Evolutionary conservation across 1,140 invertebrate species (phyloP).

Genomic region (Diorhabda carinulata): DNA sequence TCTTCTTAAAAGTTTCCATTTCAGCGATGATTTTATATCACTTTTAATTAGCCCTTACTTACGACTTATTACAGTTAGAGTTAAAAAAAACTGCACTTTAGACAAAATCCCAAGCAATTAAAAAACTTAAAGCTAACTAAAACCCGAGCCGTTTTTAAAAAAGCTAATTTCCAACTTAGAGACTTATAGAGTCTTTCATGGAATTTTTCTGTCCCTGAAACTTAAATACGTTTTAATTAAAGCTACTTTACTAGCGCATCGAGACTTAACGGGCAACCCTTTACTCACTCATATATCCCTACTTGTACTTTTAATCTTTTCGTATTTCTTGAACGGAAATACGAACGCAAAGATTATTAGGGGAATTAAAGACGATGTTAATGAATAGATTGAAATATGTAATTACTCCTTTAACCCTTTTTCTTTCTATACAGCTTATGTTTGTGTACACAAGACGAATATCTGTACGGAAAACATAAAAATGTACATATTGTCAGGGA

Average conservation of each 20-base stretch:
- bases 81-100: conserved; percentile 9
- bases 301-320: conserved; percentile 31
- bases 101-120: conserved; percentile 17
- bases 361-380: conserved; percentile 26
- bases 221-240: conserved; percentile 35
- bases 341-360: conserved; percentile 26
- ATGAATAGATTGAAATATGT: not conserved
- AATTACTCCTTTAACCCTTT: not conserved
- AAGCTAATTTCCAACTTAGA: conserved; percentile 23
- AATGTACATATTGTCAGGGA: too few species aligned
- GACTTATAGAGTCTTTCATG: conserved; percentile 26
- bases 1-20: too few species aligned
- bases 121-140: conserved; percentile 11
- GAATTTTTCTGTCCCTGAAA: conserved; percentile 29
- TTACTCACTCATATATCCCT: conserved; percentile 21
- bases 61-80: conserved; percentile 1
- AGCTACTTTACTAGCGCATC: conserved; percentile 26
- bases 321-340: conserved; percentile 29
- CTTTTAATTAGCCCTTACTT: conserved; percentile 10
- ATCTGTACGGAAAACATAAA: too few species aligned
- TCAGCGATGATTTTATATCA: conserved; percentile 5
- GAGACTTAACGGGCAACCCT: conserved; percentile 29
- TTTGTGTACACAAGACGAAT: not conserved
- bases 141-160: conserved; percentile 16
- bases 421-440: not conserved